A percentile compares a stretch with the other conserved stretches of the same genome.
Conservation (phyloP, 2,797 vertebrate species). For the Peromyscus aztecus region DNA sequence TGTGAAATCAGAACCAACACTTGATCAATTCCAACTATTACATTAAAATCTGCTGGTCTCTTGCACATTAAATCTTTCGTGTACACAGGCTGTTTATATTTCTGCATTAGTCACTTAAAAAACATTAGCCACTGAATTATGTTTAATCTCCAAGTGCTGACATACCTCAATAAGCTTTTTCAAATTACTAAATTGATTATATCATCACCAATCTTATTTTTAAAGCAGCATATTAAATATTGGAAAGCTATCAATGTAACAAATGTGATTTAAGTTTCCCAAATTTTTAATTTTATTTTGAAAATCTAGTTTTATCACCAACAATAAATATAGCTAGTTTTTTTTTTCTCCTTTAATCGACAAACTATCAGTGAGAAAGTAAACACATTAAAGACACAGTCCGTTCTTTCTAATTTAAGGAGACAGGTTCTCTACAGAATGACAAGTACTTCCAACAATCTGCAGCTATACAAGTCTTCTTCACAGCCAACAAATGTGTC, state of each 20-base stretch:
- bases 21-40: not conserved
- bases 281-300: slow-evolving; percentile 17
- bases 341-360: not conserved
- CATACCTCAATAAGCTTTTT: not conserved
- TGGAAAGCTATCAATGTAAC: not conserved
- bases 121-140: slow-evolving; percentile 4
- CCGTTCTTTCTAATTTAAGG: not conserved
- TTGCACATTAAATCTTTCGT: not conserved
- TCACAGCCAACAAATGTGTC: not conserved
- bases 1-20: not conserved
- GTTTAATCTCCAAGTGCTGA: not conserved
- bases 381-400: not conserved
- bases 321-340: not conserved
- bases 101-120: not conserved
- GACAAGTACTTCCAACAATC: not conserved
- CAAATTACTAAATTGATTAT: slow-evolving; percentile 20
- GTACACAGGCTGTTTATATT: not conserved
- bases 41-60: not conserved
- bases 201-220: slow-evolving; percentile 18
- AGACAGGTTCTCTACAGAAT: not conserved
- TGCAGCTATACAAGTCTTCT: not conserved
- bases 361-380: slow-evolving; percentile 22
- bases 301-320: slow-evolving; percentile 39
- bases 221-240: not conserved
- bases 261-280: slow-evolving; percentile 23